Conservation (phyloP, 2,888 invertebrate genomes). For the Agriopis marginaria region DNA sequence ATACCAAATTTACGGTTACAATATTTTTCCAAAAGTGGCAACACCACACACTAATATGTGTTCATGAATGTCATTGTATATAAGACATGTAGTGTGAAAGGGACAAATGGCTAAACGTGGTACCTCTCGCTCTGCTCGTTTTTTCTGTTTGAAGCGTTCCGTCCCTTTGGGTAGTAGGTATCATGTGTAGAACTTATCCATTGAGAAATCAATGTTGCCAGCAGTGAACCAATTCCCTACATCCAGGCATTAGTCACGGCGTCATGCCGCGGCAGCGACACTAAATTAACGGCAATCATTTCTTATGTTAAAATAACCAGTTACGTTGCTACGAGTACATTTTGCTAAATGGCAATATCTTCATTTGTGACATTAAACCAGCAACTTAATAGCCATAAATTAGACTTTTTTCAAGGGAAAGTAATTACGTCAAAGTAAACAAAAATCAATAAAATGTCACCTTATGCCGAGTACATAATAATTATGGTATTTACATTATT, state of each 20-base stretch:
- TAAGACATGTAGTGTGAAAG: too few relatives aligned
- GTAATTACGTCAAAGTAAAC: constrained; percentile 15
- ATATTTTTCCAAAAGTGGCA: too few relatives aligned
- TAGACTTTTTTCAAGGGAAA: not conserved
- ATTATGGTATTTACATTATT: constrained; percentile 16
- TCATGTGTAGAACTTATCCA: too few relatives aligned
- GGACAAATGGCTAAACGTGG: too few relatives aligned
- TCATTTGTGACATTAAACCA: constrained; percentile 36
- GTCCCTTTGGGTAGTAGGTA: too few relatives aligned
- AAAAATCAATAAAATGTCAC: constrained; percentile 25
- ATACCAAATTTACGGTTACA: too few relatives aligned
- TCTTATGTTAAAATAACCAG: not conserved
- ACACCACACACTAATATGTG: too few relatives aligned
- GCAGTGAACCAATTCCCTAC: not conserved
- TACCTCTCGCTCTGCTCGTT: too few relatives aligned
- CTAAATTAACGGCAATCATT: not conserved
- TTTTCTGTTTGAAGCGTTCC: too few relatives aligned
- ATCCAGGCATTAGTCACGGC: not conserved
- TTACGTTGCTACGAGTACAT: not conserved
- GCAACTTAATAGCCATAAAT: constrained; percentile 1
- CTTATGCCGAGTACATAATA: constrained; percentile 4
- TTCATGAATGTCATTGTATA: too few relatives aligned
- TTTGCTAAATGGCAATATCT: constrained; percentile 16
- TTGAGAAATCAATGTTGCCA: too few relatives aligned
- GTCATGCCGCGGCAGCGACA: not conserved